These are phyloP conservation scores for Conopomorpha cramerella DNA, from an alignment of 1,140 invertebrate species.

Conservation along the genomic window DNA sequence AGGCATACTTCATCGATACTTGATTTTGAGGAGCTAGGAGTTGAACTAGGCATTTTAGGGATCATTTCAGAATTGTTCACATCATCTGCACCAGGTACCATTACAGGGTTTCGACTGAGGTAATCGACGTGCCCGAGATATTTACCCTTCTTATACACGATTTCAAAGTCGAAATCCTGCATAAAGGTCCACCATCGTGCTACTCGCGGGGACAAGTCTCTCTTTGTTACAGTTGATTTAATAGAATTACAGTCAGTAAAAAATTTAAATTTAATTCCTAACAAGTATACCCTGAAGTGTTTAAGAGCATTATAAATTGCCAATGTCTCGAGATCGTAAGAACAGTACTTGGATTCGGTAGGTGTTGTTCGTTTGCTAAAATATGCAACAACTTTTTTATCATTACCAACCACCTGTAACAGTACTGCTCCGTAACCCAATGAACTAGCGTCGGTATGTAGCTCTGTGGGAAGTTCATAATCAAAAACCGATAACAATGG, in stretches of 20 bases:
- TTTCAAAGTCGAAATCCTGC: slow-evolving; percentile 21
- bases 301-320: slow-evolving; percentile 22
- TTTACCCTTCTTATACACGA: slow-evolving; percentile 25
- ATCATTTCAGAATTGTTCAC: too few relatives aligned
- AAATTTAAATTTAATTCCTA: slow-evolving; percentile 3
- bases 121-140: slow-evolving; percentile 17
- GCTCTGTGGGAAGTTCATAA: slow-evolving; percentile 9
- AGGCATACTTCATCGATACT: too few relatives aligned
- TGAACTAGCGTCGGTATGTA: slow-evolving; percentile 17
- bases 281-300: slow-evolving; percentile 8
- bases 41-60: too few relatives aligned
- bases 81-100: neutral
- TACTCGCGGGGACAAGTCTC: slow-evolving; percentile 16
- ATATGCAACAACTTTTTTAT: slow-evolving; percentile 44
- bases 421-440: slow-evolving; percentile 15
- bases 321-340: slow-evolving; percentile 35
- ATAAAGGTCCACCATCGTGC: slow-evolving; percentile 21
- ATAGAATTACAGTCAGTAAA: slow-evolving; percentile 13
- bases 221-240: slow-evolving; percentile 15
- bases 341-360: slow-evolving; percentile 24
- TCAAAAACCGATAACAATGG: slow-evolving; percentile 23
- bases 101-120: slow-evolving; percentile 14
- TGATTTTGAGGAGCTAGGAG: too few relatives aligned
- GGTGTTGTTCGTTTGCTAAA: slow-evolving; percentile 34
- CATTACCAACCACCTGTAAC: slow-evolving; percentile 22